Percentiles rank a stretch among this genome's conserved stretches.
Evolutionary conservation across 2,113 vertebrate genomes (phyloP).

Genomic region (Dryoscopus gambensis): DNA sequence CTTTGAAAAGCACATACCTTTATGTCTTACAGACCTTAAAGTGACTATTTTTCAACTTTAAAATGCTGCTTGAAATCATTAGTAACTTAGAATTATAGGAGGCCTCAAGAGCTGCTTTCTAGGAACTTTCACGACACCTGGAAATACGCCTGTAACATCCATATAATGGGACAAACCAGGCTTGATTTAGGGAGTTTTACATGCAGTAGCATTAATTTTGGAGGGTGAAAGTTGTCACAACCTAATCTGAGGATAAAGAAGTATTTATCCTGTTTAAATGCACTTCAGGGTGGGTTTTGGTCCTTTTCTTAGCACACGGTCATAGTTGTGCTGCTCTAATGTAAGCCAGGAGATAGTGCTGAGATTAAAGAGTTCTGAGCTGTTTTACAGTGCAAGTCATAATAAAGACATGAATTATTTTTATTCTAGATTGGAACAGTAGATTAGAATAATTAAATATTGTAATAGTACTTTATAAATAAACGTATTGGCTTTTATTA

Average conservation of each 20-base stretch:
- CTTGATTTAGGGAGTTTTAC: background rate
- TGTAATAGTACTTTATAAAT: background rate
- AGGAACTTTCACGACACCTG: background rate
- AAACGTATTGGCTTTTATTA: background rate
- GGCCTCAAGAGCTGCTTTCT: background rate
- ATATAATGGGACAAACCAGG: background rate
- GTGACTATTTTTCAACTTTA: background rate
- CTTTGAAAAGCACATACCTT: background rate
- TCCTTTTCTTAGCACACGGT: background rate
- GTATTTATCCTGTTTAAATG: background rate
- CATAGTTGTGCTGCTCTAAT: background rate
- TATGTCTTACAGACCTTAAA: background rate
- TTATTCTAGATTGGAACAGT: background rate
- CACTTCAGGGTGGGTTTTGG: background rate
- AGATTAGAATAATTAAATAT: background rate
- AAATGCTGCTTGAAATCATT: background rate
- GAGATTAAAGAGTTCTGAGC: background rate
- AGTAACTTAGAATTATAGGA: background rate
- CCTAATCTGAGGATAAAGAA: background rate
- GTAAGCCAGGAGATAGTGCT: background rate
- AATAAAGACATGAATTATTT: background rate
- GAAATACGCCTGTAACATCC: background rate
- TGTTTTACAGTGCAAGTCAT: background rate
- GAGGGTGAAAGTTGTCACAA: background rate
- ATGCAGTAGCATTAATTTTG: background rate